phyloP scores from a whole-genome alignment of 2,113 vertebrate species.

The Ptychochromis oligacanthus region DNA sequence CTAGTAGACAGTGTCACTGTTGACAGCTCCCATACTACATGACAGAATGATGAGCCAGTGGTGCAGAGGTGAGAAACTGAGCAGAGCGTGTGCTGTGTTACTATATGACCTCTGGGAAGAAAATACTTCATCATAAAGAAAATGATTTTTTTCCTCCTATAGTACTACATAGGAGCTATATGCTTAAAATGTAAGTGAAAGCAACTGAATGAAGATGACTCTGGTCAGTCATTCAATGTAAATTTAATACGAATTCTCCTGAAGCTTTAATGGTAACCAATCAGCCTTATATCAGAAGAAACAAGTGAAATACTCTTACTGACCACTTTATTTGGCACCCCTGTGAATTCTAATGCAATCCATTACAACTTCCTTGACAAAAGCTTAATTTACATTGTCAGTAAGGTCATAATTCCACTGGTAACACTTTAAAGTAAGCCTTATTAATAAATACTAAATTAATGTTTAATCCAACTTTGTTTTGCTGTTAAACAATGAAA shows the following conservation, averaged over 20 bases:
- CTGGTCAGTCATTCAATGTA: neutral
- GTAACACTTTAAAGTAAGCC: no score
- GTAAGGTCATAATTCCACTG: no score
- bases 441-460: no score
- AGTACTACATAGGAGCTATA: neutral
- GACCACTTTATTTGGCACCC: no score
- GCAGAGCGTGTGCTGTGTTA: constrained; percentile 16
- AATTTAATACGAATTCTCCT: neutral
- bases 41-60: constrained; percentile 62
- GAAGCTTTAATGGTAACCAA: neutral
- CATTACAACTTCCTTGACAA: no score
- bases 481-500: no score
- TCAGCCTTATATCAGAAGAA: neutral
- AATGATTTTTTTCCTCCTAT: neutral
- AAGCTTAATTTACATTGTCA: no score
- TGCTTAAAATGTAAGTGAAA: constrained; percentile 6
- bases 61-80: constrained; percentile 58
- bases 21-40: constrained; percentile 63
- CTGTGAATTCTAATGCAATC: no score
- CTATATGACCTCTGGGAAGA: constrained; percentile 45
- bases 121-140: constrained; percentile 44
- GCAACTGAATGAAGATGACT: neutral
- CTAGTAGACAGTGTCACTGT: constrained; percentile 56
- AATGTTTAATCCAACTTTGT: no score
- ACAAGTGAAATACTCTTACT: no score